phyloP scores from a whole-genome alignment of 2,888 invertebrate genomes.

The Strigamia transsilvanica region DNA sequence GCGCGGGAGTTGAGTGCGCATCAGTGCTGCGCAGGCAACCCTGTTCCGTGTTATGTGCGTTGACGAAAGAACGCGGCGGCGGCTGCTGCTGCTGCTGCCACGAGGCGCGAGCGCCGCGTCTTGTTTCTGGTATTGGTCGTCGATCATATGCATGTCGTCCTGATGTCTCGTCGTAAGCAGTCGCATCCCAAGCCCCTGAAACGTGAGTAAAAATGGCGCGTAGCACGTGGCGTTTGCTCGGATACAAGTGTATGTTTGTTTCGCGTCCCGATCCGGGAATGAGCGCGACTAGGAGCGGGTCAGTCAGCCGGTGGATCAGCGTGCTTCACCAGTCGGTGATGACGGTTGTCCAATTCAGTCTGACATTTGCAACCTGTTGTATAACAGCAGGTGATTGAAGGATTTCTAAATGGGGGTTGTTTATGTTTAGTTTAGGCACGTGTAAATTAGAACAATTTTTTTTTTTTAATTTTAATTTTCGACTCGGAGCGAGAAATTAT shows the following conservation, averaged over 20 bases:
- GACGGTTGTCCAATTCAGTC: neutral
- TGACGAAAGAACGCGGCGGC: conserved; percentile 43
- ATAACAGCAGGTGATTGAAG: neutral
- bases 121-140: conserved; percentile 17
- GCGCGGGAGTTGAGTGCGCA: conserved; percentile 33
- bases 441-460: conserved; percentile 18
- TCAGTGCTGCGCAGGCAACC: conserved; percentile 15
- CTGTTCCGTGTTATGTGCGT: conserved; percentile 23
- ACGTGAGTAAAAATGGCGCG: conserved; percentile 53
- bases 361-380: conserved; percentile 30
- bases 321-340: neutral
- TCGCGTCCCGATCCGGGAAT: neutral
- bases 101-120: conserved; percentile 49
- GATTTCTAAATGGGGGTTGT: neutral
- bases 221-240: neutral
- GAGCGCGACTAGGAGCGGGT: neutral
- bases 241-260: neutral
- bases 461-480: neutral
- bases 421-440: neutral
- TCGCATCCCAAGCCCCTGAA: conserved; percentile 56
- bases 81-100: conserved; percentile 38
- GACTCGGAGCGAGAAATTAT: neutral
- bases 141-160: conserved; percentile 27
- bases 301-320: neutral
- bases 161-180: conserved; percentile 56